Percentiles rank a stretch among this genome's conserved stretches.
Conservation (phyloP, 2,113 vertebrate species). For the Pteropus alecto region DNA sequence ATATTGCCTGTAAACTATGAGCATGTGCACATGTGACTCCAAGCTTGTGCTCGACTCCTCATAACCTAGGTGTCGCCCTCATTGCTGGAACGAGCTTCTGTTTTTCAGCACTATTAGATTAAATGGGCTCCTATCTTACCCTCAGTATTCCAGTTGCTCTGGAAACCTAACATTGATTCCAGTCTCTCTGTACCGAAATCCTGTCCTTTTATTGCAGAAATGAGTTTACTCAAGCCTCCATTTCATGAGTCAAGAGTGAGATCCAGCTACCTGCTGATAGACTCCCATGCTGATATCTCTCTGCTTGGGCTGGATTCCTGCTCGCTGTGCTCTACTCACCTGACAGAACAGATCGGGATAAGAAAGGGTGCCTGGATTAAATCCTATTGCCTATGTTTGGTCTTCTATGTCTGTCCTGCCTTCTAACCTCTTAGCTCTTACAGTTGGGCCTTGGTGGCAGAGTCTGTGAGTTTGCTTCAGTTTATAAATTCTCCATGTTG, state of each 20-base stretch:
- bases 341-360: not conserved
- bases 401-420: not conserved
- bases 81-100: not conserved
- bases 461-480: not conserved
- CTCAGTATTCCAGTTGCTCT: not conserved
- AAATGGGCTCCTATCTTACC: not conserved
- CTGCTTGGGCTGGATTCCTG: not conserved
- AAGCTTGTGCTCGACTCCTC: not conserved
- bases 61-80: not conserved
- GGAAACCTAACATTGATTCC: not conserved
- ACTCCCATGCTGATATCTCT: not conserved
- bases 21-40: not conserved
- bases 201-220: not conserved
- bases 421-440: not conserved
- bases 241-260: too few relatives aligned
- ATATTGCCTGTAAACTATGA: accelerated
- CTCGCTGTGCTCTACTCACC: not conserved
- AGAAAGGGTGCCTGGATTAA: not conserved
- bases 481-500: not conserved
- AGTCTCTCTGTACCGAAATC: not conserved
- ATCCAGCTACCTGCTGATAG: not conserved
- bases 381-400: not conserved
- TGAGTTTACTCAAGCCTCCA: not conserved
- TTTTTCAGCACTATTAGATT: not conserved
- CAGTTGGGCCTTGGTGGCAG: not conserved